Base-by-base conservation (phyloP, 2,113 vertebrate species). In the Plotosus lineatus region DNA sequence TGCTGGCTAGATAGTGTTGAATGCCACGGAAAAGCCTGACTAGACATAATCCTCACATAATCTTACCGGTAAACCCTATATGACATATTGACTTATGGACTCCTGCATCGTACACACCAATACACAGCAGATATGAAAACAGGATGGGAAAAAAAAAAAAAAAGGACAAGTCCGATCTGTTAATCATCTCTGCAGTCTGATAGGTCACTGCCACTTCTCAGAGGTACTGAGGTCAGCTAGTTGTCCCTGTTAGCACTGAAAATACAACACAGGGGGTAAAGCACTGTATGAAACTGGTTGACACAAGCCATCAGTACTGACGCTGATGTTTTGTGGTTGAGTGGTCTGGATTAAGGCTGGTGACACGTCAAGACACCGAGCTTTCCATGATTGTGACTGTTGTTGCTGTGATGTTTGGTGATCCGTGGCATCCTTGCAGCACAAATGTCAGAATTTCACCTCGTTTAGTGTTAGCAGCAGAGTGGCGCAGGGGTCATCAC, bases 51-150 rank as follows among this genome's bases (percentile, higher is more conserved):
- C 42, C n/a, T n/a, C 21, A 40, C 44, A 31, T n/a, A 71, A 26
- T 71, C n/a, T 71, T 71, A 48, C 44, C 68, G 31, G 68, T 71
- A 71, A 71, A 31, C 6, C 44, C 44, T 50, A 48, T 26, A 50
- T 26, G 31, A n/a, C 14, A 23, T 38, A 40, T 40, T 10, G 17
- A 63, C n/a, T n/a, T n/a, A 36, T 19, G 44, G 15, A 44, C 31
- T 3, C 26, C 42, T 26, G n/a, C 2, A 48, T 8, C 42, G 19
- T 48, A 9, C 7, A 48, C 66, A 48, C 12, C 4, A 14, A 31
- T 28, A 69, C 31, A 3, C 3, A 50, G 65, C 44, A 28, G 42
- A 71, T 31, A 50, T 31, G 42, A 71, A 71, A 48, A 71, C 68
- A 71, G 68, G 10, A 42, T 68, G 63, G 23, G n/a, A n/a, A n/a